Conservation (phyloP, 2,888 invertebrate genomes). For the Thyatira batis region DNA sequence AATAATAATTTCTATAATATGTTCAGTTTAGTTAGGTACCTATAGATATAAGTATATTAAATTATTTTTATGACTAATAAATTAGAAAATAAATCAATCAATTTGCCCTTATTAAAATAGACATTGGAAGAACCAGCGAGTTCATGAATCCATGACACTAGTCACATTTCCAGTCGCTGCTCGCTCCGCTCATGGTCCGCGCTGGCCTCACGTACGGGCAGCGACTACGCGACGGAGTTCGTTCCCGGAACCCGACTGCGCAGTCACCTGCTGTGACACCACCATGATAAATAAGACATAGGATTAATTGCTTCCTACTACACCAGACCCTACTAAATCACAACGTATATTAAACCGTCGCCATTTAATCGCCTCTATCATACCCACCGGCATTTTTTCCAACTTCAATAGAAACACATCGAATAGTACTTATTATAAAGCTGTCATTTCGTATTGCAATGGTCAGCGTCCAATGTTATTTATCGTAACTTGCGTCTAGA, state of each 20-base stretch:
- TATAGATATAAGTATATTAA: no score
- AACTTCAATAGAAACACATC: constrained; percentile 29
- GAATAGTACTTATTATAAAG: constrained; percentile 35
- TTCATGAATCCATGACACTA: no score
- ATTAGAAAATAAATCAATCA: no score
- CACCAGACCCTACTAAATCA: constrained; percentile 62
- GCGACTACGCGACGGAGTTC: constrained; percentile 16
- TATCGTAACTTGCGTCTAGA: constrained; percentile 36
- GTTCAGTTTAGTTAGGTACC: no score
- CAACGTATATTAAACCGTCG: constrained; percentile 61
- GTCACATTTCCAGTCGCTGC: constrained; percentile 9
- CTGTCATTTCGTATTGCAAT: constrained; percentile 58
- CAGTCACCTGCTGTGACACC: constrained; percentile 73
- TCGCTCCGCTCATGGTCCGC: constrained; percentile 25
- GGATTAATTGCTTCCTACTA: constrained; percentile 77
- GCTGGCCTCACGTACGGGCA: constrained; percentile 9
- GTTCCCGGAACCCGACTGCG: constrained; percentile 56
- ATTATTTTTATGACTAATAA: no score
- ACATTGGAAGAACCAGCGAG: no score
- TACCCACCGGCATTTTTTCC: constrained; percentile 43
- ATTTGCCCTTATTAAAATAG: neutral
- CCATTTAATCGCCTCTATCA: constrained; percentile 59
- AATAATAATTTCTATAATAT: no score
- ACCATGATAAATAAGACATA: constrained; percentile 73
- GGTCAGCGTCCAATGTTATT: constrained; percentile 54